Evolutionary conservation across 2,888 invertebrate genomes (phyloP), one percentile per base, ranked within the genome.

Genomic region (Litoditis marina): DNA sequence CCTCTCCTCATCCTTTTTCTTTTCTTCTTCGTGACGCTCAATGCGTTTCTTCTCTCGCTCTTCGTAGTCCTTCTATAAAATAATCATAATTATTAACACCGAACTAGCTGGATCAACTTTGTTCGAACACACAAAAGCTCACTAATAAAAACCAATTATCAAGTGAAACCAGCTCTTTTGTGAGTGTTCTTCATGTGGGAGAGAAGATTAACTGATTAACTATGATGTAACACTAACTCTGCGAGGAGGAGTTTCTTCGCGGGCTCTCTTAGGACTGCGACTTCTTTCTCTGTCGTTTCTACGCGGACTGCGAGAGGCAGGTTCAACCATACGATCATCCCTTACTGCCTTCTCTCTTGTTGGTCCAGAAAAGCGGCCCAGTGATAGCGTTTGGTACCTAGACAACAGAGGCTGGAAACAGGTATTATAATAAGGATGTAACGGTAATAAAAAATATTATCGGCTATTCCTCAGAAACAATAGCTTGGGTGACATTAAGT

Each of bases 311-410:
- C 50, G 42, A 16, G 65, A 53, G 39, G 68, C 64, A 27, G 66
- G 44, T 11, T 62, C 62, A 19, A 65, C 60, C 19, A 70, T 68
- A 7, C 70, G 60, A 56, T 73, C 73, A 36, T 70, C 70, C 7
- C 69, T 54, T 16, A 68, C 68, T 11, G 60, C 65, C 46, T 73
- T 71, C 50, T 71, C 73, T 8, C 44, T 54, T 2, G 59, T 58
- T 13, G 73, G 68, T 16, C 73, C 73, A 11, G 73, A 58, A 49
- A 66, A 73, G 0, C 73, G 63, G 22, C 73, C 73, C 25, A 60
- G 59, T 39, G 68, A 68, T 5, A 73, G 61, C 2, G 60, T 66
- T 44, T 68, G 60, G 52, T 73, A 73, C 36, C 72, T 67, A 55
- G 13, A 60, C 47, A 42, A 39, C 31, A 25, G 8, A 44, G 19